phyloP scores from a whole-genome alignment of 2,888 invertebrate species.

The Parascotia fuliginaria region DNA sequence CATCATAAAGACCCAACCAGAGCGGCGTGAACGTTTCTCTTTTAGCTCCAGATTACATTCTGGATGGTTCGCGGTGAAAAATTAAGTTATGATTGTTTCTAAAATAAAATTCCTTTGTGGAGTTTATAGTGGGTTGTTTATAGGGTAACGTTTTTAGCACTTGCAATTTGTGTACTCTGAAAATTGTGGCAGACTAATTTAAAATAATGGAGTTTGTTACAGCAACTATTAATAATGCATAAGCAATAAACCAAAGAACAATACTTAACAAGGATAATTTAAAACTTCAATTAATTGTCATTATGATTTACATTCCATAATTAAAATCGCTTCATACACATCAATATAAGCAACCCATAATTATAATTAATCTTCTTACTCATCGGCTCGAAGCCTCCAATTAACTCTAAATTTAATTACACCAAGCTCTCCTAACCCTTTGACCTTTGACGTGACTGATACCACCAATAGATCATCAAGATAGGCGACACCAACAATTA shows the following conservation, averaged over 20 bases:
- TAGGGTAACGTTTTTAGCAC: no score
- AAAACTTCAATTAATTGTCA: constrained; percentile 1
- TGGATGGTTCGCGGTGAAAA: constrained; percentile 22
- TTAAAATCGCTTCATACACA: constrained; percentile 10
- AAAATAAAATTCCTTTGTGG: constrained; percentile 19
- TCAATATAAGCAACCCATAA: constrained; percentile 15
- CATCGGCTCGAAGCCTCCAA: constrained; percentile 24
- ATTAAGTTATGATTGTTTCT: constrained; percentile 23
- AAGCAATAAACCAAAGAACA: neutral
- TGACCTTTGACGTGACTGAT: constrained; percentile 61
- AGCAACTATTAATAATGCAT: no score
- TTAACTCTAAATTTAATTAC: constrained; percentile 46
- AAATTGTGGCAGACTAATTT: no score
- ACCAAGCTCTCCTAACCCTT: constrained; percentile 40
- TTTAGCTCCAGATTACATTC: constrained; percentile 29
- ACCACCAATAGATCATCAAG: constrained; percentile 62
- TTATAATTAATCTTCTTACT: constrained; percentile 37
- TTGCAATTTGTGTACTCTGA: no score
- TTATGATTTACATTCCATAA: constrained; percentile 9
- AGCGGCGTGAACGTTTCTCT: constrained; percentile 42
- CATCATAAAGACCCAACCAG: constrained; percentile 53
- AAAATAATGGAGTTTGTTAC: no score
- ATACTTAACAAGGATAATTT: neutral
- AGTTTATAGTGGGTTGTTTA: no score
- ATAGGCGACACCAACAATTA: constrained; percentile 64